Base-by-base conservation (phyloP, 2,888 invertebrate species). In the Deilephila porcellus region DNA sequence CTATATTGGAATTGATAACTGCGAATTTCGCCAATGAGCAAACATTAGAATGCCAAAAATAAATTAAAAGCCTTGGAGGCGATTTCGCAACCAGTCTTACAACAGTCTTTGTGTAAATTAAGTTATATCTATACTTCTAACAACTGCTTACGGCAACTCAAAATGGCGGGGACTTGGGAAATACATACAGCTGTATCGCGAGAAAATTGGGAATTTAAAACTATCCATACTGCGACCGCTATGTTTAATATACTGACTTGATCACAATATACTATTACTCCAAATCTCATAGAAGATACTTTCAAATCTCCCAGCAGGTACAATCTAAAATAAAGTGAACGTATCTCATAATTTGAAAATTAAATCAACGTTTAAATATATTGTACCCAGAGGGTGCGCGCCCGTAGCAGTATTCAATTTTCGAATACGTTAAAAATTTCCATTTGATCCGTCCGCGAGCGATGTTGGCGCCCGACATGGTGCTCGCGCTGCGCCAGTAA, bases 331-430 rank as follows among this genome's bases (percentile, higher is more conserved):
- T 37, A 25, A 52, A 5, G 4, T 19, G n/a, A n/a, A 6, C 6
- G 29, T 52, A 20, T 67, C 52, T 25, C 52, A 52, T 25, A 67
- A 25, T 52, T 67, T 8, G 4, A 67, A 25, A 45, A 17, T 52
- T 52, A 67, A 67, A 67, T 52, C 25, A 67, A 67, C 52, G 25
- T 67, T 67, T 67, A 67, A 63, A 63, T 52, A 67, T 67, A 67
- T 67, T 52, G 25, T 25, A 67, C 52, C 67, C 37, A 45, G 52
- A 45, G 52, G 67, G 67, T 25, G 25, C 52, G 14, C 67, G 37
- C 64, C 25, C 25, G 67, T 25, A 45, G 37, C 45, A 14, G 17
- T 6, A 67, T 67, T 67, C 52, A 25, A 52, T 67, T 52, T 17
- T 17, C 20, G 52, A 52, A 67, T 64, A 45, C 67, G 14, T 67